These are phyloP conservation scores for Torymus texanus DNA, from an alignment of 2,888 invertebrate genomes.

Conservation along the genomic window DNA sequence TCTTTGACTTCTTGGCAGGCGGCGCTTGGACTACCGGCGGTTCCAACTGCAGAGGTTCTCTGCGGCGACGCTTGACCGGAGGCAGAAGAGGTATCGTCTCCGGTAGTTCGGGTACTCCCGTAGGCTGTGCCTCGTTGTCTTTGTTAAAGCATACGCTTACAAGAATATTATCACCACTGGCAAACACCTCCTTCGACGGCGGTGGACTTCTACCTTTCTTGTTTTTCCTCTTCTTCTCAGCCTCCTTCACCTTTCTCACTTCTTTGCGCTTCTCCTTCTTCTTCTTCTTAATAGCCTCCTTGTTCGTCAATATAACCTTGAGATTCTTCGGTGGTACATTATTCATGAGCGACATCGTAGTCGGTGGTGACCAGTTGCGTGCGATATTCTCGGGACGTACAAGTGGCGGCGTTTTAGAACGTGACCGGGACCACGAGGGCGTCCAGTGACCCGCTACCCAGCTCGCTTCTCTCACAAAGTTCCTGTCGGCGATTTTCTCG, in stretches of 20 bases:
- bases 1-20: slow-evolving; percentile 72
- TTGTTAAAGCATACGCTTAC: slow-evolving; percentile 95
- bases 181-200: slow-evolving; percentile 92
- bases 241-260: slow-evolving; percentile 67
- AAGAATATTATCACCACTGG: slow-evolving; percentile 93
- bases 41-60: slow-evolving; percentile 68
- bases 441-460: slow-evolving; percentile 74
- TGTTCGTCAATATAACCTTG: slow-evolving; percentile 79
- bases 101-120: slow-evolving; percentile 65
- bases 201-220: slow-evolving; percentile 77
- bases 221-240: slow-evolving; percentile 73
- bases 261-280: slow-evolving; percentile 74
- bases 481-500: slow-evolving; percentile 62
- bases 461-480: slow-evolving; percentile 62
- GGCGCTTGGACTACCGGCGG: slow-evolving; percentile 64
- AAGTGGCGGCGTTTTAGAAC: slow-evolving; percentile 75
- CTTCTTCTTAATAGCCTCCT: slow-evolving; percentile 76
- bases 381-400: slow-evolving; percentile 60
- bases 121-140: slow-evolving; percentile 67
- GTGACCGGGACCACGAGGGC: slow-evolving; percentile 80
- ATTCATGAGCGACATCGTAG: slow-evolving; percentile 73
- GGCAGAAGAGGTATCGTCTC: slow-evolving; percentile 70
- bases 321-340: slow-evolving; percentile 77
- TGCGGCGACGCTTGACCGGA: slow-evolving; percentile 74
- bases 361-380: slow-evolving; percentile 80